A percentile compares a stretch with the other conserved stretches of the same genome.
Evolutionary conservation across 2,113 vertebrate genomes (phyloP).

Genomic region (Phoxinus phoxinus): DNA sequence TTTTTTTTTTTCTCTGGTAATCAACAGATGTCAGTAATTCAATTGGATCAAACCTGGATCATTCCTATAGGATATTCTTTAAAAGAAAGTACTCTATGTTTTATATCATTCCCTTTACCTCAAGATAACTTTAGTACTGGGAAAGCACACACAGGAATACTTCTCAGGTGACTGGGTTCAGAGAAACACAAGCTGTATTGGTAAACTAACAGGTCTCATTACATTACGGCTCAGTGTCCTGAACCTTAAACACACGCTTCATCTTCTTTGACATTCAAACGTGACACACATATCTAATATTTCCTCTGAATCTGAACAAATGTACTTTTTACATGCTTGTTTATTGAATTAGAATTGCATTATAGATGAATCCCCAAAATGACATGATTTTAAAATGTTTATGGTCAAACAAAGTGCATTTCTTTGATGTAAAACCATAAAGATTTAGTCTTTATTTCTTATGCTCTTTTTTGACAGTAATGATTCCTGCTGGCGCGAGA

Average conservation of each 20-base stretch:
- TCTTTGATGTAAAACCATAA: not conserved
- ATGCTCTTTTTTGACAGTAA: not conserved
- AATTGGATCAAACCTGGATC: not conserved
- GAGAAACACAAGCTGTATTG: slow-evolving; percentile 20
- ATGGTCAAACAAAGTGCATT: no score
- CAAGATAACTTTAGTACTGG: not conserved
- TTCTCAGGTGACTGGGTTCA: slow-evolving; percentile 31
- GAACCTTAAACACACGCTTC: slow-evolving; percentile 6
- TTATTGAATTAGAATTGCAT: not conserved
- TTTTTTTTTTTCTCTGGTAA: not conserved
- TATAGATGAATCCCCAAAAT: not conserved
- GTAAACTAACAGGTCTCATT: slow-evolving; percentile 27
- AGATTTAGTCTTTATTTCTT: not conserved
- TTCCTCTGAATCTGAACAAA: not conserved
- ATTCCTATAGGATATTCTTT: not conserved
- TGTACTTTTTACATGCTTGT: not conserved
- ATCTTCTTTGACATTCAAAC: slow-evolving; percentile 6
- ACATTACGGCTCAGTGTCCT: slow-evolving; percentile 20
- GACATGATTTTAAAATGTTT: not conserved
- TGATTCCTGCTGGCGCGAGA: not conserved
- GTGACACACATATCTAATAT: not conserved
- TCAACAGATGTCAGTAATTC: not conserved
- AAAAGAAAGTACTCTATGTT: not conserved
- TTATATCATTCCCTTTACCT: not conserved
- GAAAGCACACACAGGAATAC: not conserved